Evolutionary conservation across 2,797 vertebrate genomes (phyloP), one percentile per base, ranked within the genome.

Genomic region (Sylvilagus floridanus): DNA sequence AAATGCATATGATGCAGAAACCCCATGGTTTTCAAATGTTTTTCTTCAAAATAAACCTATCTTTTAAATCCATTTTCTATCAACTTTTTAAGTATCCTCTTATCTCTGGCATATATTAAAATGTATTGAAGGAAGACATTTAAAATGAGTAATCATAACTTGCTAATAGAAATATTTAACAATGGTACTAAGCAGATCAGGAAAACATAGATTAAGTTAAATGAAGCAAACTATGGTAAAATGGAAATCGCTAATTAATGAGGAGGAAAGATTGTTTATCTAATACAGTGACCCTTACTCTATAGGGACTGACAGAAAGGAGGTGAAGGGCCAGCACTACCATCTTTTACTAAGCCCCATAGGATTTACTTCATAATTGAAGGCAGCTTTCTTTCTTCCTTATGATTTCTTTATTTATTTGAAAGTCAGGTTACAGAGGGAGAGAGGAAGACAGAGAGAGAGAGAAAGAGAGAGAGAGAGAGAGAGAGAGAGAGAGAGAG

Each of bases 181-280:
- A 52, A 0, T 90, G 47, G 0, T 76, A 73, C 9, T 2, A 0
- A 54, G 26, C 62, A 54, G 35, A 63, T 72, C 69, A 28, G 1
- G 1, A 14, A 86, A 92, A 85, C 73, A 57, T 79, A 37, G 50
- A 78, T 37, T 81, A 68, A 60, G 65, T 87, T 89, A 63, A 19
- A 52, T 94, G 60, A 96, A 87, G 28, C 85, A 84, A 85, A 73
- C 6, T 84, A 12, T 82, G 17, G 4, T 93, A 76, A 92, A 92
- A 72, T 84, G 76, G 9, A 81, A 28, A 69, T 84, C 8, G 68
- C 26, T 79, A 26, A 52, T 50, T 88, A 42, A 28, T 87, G 30
- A 17, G 17, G 9, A 5, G 75, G 16, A 82, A 47, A 76, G 22
- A 60, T 22, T 22, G 47, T 42, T 54, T 81, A 50, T 75, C 94